A percentile compares a stretch with the other conserved stretches of the same genome.
Evolutionary conservation across 2,113 vertebrate species (phyloP).

Genomic region (Rhynchomys soricoides): DNA sequence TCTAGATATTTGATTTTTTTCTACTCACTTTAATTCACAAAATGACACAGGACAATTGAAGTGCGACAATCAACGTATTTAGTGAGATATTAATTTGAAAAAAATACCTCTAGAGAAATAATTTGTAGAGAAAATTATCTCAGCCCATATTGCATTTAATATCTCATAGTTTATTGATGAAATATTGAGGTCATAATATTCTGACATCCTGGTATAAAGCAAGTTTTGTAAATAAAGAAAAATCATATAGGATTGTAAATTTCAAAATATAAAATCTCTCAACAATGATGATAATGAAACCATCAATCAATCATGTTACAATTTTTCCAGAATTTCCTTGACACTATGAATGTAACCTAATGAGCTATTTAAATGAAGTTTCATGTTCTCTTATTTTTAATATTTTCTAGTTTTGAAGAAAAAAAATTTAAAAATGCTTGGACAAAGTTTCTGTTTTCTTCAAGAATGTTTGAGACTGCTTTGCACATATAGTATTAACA

Average conservation of each 20-base stretch:
- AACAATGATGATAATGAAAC: neutral
- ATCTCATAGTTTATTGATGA: neutral
- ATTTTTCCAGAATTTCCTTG: neutral
- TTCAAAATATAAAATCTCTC: neutral
- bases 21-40: neutral
- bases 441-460: neutral
- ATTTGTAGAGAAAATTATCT: neutral
- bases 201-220: neutral
- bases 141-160: neutral
- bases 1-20: neutral
- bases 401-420: neutral
- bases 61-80: neutral
- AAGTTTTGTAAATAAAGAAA: neutral
- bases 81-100: neutral
- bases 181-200: neutral
- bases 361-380: neutral
- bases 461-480: neutral
- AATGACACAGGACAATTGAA: neutral
- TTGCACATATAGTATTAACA: neutral
- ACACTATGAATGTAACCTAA: neutral
- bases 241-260: neutral
- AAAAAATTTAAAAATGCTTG: neutral
- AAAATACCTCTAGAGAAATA: neutral
- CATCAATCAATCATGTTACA: neutral
- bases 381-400: neutral